Evolutionary conservation across 2,113 vertebrate species (phyloP), one percentile per base, ranked within the genome.

Genomic region (Chloropsis cyanopogon): DNA sequence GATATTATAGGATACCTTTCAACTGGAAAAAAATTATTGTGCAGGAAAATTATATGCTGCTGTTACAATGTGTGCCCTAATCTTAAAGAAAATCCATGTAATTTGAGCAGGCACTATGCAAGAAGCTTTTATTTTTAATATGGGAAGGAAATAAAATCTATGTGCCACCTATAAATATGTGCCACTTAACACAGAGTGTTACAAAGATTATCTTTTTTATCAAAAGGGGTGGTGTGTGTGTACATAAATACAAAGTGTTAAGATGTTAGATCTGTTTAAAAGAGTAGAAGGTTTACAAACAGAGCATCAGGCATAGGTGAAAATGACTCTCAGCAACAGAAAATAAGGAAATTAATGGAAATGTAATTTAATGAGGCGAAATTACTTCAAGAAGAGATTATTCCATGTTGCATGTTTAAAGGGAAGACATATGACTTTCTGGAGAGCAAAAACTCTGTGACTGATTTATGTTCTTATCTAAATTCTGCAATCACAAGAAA

Each of bases 1-100:
- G 93, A 96, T 96, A 97, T 96, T 97, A 95, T 76, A 97, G 92
- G 93, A 90, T 97, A 94, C 65, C 90, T 97, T 97, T 97, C 96
- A 97, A 66, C 93, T 96, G 96, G 95, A 97, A 97, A 96, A 96
- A 95, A 97, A 97, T 95, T 93, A 94, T 85, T 94, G 70, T 97
- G 66, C 77, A 96, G 59, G 94, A 96, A 98, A 97, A 97, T 97
- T 97, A 95, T 72, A 97, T 97, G 73, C 86, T 97, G 90, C 78
- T 96, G 65, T 96, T 97, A 95, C 68, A 96, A 16, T 82, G 52
- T 96, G 23, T 96, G 94, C 92, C 89, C 90, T 96, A 96, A 97
- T 97, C 90, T 95, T 97, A 93, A 94, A 96, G 86, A 87, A 96
- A 97, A 96, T 96, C 64, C 25, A 37, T 96, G 83, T 97, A 95